Evolutionary conservation across 1,140 invertebrate species (phyloP).

Genomic region (Myzus persicae): DNA sequence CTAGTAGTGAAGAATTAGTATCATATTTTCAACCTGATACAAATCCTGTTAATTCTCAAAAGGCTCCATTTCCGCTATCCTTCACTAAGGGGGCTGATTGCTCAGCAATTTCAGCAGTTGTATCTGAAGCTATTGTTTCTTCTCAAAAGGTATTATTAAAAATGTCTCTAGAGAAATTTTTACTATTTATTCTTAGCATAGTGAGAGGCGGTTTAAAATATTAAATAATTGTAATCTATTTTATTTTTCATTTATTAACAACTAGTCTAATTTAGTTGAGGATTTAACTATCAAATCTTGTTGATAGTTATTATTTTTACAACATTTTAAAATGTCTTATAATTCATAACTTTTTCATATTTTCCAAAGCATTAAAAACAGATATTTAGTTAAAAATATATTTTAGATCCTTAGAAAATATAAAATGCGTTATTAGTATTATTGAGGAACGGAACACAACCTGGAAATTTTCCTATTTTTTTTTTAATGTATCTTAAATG

Average conservation of each 20-base stretch:
- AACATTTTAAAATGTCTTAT: background rate
- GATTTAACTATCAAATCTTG: background rate
- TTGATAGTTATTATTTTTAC: background rate
- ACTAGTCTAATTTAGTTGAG: background rate
- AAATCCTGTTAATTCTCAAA: background rate
- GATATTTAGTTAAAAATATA: background rate
- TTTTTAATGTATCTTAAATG: background rate
- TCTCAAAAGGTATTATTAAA: slow-evolving; percentile 80
- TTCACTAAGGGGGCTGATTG: slow-evolving; percentile 71
- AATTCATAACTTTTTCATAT: background rate
- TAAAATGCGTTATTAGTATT: background rate
- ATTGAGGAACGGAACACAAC: background rate
- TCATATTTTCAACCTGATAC: background rate
- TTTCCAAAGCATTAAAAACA: background rate
- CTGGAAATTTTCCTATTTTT: background rate
- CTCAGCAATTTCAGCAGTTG: slow-evolving; percentile 91
- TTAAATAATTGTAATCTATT: background rate
- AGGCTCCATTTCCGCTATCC: background rate
- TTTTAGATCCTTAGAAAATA: background rate
- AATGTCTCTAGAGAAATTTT: background rate
- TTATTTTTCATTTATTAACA: background rate
- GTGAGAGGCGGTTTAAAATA: background rate
- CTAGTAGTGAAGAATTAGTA: background rate
- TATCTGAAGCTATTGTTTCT: slow-evolving; percentile 93
- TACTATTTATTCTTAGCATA: background rate